phyloP scores from a whole-genome alignment of 2,888 invertebrate genomes.

The Pogonocherus hispidulus region DNA sequence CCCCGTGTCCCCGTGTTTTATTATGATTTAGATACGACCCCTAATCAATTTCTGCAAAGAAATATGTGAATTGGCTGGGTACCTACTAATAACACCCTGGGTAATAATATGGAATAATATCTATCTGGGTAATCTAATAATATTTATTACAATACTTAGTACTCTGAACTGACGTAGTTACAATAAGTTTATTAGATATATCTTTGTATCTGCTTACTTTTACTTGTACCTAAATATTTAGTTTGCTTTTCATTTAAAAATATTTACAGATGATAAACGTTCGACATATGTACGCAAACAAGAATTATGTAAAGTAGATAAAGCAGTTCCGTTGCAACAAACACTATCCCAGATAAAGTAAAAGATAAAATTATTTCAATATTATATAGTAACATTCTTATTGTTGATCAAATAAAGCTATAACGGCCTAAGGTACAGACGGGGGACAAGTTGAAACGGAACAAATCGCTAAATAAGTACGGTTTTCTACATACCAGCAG shows the following conservation, averaged over 20 bases:
- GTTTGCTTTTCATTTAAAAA: constrained; percentile 31
- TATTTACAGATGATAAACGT: constrained; percentile 32
- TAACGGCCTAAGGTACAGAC: not conserved
- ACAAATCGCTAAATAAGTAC: too few species aligned
- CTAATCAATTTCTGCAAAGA: too few species aligned
- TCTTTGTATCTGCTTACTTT: constrained; percentile 18
- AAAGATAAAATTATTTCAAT: constrained; percentile 10
- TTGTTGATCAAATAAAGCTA: not conserved
- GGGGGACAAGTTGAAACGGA: not conserved
- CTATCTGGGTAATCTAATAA: too few species aligned
- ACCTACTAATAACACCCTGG: too few species aligned
- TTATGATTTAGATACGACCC: too few species aligned
- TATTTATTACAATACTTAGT: too few species aligned
- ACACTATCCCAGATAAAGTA: constrained; percentile 20
- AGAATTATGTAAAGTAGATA: constrained; percentile 32
- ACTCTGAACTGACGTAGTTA: too few species aligned
- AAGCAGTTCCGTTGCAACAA: constrained; percentile 26
- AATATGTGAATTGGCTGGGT: too few species aligned
- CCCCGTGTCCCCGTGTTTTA: too few species aligned
- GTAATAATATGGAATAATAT: too few species aligned
- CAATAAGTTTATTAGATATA: constrained; percentile 11
- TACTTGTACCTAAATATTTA: constrained; percentile 27
- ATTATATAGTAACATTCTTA: constrained; percentile 9
- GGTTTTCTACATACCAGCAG: constrained; percentile 86
- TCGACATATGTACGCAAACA: constrained; percentile 33